These are phyloP conservation scores for Acleris sparsana DNA, from an alignment of 2,888 invertebrate genomes.

Conservation along the genomic window DNA sequence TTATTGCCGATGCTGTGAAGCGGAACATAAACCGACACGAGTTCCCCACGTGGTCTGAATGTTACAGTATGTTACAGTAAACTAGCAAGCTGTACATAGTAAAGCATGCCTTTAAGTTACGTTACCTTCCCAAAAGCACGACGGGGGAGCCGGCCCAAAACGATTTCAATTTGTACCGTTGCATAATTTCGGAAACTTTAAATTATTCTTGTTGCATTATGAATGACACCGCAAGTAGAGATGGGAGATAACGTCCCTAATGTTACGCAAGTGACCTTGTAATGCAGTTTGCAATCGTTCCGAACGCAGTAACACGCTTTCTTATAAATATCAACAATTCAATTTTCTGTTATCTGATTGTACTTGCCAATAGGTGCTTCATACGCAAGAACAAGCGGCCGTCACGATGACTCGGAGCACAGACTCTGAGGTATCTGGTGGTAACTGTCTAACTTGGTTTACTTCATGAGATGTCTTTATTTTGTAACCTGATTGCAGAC, in stretches of 20 bases:
- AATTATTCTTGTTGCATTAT: conserved; percentile 67
- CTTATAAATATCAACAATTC: conserved; percentile 38
- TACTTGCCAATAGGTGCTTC: conserved; percentile 31
- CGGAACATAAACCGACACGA: too few relatives aligned
- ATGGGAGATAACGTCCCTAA: conserved; percentile 66
- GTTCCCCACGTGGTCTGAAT: background rate
- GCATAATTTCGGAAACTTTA: conserved; percentile 73
- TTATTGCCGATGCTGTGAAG: too few relatives aligned
- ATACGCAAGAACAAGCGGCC: conserved; percentile 21
- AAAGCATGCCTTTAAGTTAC: conserved; percentile 42
- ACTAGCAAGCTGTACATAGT: background rate
- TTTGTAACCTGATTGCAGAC: background rate
- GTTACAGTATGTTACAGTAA: background rate
- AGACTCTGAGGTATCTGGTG: conserved; percentile 4
- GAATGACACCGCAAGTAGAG: conserved; percentile 60
- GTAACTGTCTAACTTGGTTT: background rate
- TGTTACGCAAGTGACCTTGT: conserved; percentile 63
- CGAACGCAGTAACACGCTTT: conserved; percentile 43
- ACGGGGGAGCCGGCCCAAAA: conserved; percentile 59
- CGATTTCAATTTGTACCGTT: conserved; percentile 74
- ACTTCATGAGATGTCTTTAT: conserved; percentile 12
- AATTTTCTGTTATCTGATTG: conserved; percentile 36
- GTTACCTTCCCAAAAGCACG: conserved; percentile 53
- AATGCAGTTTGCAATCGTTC: conserved; percentile 53
- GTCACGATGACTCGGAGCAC: conserved; percentile 29